Evolutionary conservation across 2,888 invertebrate species (phyloP), one percentile per base, ranked within the genome.

Genomic region (Aricia artaxerxes): DNA sequence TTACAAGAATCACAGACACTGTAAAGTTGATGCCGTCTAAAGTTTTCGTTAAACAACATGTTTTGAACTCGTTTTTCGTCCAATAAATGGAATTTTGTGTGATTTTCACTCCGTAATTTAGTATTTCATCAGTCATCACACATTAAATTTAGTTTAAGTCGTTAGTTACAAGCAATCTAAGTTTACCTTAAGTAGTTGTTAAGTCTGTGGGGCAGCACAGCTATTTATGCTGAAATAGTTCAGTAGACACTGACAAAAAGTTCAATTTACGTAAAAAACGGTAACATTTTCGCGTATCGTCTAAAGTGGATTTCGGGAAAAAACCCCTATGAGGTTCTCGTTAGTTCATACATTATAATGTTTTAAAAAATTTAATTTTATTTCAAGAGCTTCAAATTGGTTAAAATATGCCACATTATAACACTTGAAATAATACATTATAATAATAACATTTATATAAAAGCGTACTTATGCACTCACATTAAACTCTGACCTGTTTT

Each of bases 401-500:
- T 64, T 64, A 64, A 64, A 31, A 16, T 57, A 57, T 4, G 64
- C 64, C 31, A 31, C 64, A 31, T 31, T 64, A 64, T 11, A 64
- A 31, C 31, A 64, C 64, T 64, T 64, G 11, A 69, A 35, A 35
- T 69, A 69, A 69, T 69, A 69, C 69, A 69, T 69, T 69, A 35
- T 1, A 69, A 69, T 69, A 35, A 69, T 35, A 57, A 57, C 57
- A 69, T 69, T 69, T 13, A 69, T 35, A 38, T 69, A 35, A 38
- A 69, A 64, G 69, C 69, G 35, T 69, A 69, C 69, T 69, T 69
- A 38, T 69, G 69, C 69, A 69, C 35, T 69, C 69, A 69, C 11
- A 69, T 69, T 69, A 69, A 69, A 38, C 69, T 69, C 13, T 69
- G 69, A 69, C 69, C 69, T 38, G 69, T 69, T 69, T 69, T 69